phyloP scores from a whole-genome alignment of 2,113 vertebrate species.

The Salvator merianae region DNA sequence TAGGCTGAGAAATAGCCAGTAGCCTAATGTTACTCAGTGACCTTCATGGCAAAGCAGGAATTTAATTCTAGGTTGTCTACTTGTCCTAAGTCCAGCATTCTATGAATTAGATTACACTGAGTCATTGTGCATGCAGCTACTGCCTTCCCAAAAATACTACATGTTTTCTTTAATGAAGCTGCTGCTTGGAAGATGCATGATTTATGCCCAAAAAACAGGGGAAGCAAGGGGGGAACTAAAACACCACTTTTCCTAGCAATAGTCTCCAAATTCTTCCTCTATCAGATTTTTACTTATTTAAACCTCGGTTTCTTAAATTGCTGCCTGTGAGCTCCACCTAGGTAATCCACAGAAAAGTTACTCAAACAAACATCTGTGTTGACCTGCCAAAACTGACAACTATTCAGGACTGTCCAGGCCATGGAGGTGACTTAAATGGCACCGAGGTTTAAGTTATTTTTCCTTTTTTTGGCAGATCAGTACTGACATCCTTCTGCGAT shows the following conservation, averaged over 20 bases:
- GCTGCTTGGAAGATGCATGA: not conserved
- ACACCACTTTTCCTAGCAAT: not conserved
- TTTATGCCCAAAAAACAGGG: no score
- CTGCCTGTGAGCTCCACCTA: not conserved
- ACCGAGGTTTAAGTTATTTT: no score
- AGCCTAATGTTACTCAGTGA: not conserved
- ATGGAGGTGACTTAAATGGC: no score
- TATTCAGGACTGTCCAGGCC: no score
- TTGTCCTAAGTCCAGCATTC: not conserved
- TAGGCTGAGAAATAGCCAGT: not conserved
- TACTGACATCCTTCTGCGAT: no score
- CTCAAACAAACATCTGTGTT: not conserved
- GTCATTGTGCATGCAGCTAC: not conserved
- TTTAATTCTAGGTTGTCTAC: not conserved
- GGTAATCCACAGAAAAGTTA: not conserved
- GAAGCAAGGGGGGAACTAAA: not conserved
- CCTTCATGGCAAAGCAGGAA: not conserved
- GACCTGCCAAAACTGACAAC: not conserved
- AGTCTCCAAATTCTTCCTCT: not conserved
- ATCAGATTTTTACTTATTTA: not conserved
- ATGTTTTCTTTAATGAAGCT: not conserved
- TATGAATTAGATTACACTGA: not conserved
- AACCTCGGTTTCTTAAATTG: not conserved
- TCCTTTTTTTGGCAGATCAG: no score
- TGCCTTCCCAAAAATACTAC: not conserved